These are phyloP conservation scores for Sebastes trivittatus DNA, from an alignment of 2,797 vertebrate species.

Conservation along the genomic window DNA sequence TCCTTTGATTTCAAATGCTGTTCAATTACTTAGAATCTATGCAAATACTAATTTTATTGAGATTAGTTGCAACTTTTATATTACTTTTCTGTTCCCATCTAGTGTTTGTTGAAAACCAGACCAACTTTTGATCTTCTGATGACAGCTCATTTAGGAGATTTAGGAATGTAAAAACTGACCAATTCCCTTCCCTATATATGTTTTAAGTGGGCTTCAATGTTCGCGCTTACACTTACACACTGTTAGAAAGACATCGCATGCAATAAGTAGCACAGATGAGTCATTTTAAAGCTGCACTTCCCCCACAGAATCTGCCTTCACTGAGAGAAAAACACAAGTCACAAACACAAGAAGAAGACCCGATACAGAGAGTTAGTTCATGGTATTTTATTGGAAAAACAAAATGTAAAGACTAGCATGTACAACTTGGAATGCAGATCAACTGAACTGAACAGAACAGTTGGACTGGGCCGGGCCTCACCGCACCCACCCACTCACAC, in stretches of 20 bases:
- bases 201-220: neutral
- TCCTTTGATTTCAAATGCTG: neutral
- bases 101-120: neutral
- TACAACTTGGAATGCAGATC: slow-evolving; percentile 84
- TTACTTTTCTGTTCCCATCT: neutral
- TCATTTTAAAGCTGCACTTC: slow-evolving; percentile 27
- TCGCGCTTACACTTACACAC: neutral
- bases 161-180: neutral
- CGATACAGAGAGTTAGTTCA: slow-evolving; percentile 51
- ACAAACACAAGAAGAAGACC: neutral
- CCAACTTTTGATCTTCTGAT: neutral
- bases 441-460: slow-evolving; percentile 79
- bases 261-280: slow-evolving; percentile 30
- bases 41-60: too few relatives aligned
- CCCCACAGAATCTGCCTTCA: slow-evolving; percentile 13
- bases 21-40: neutral
- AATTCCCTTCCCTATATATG: neutral
- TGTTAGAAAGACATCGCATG: slow-evolving; percentile 17
- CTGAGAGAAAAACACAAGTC: neutral
- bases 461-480: slow-evolving; percentile 74
- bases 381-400: slow-evolving; percentile 83
- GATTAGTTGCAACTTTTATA: neutral
- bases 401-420: slow-evolving; percentile 82
- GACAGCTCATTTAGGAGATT: neutral
- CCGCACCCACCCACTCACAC: slow-evolving; percentile 51